Percentiles rank a stretch among this genome's conserved stretches.
phyloP scores from a whole-genome alignment of 2,113 vertebrate genomes.

The Eolophus roseicapilla region DNA sequence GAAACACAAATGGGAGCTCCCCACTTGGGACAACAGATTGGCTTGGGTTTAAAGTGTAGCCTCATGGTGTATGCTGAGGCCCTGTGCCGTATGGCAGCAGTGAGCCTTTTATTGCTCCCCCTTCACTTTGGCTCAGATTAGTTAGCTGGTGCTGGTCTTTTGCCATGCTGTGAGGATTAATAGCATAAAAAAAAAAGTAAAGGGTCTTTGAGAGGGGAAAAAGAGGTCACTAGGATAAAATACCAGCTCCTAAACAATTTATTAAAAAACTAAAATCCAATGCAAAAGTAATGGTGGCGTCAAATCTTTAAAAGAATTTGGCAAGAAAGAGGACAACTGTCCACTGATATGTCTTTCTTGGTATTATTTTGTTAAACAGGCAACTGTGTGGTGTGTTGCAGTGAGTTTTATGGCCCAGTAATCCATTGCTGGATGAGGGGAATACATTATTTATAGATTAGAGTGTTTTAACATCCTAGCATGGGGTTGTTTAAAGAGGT shows the following conservation, averaged over 20 bases:
- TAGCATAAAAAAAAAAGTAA: not conserved
- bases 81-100: not conserved
- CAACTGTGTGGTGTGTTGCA: not conserved
- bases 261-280: not conserved
- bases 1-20: not conserved
- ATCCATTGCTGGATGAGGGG: slow-evolving; percentile 40
- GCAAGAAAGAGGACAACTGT: not conserved
- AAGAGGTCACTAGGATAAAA: not conserved
- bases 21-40: fast-evolving
- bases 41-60: not conserved
- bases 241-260: not conserved
- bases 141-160: not conserved
- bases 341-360: not conserved
- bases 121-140: not conserved
- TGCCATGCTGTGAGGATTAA: not conserved
- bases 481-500: slow-evolving; percentile 30
- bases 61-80: fast-evolving
- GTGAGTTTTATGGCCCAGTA: slow-evolving; percentile 44
- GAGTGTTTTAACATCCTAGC: slow-evolving; percentile 42
- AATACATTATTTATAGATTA: slow-evolving; percentile 62
- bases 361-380: not conserved
- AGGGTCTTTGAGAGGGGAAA: not conserved
- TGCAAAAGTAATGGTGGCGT: not conserved
- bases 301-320: not conserved
- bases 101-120: fast-evolving